A percentile compares a stretch with the other conserved stretches of the same genome.
Conservation (phyloP, 2,888 invertebrate genomes). For the Stegophylla sp. region DNA sequence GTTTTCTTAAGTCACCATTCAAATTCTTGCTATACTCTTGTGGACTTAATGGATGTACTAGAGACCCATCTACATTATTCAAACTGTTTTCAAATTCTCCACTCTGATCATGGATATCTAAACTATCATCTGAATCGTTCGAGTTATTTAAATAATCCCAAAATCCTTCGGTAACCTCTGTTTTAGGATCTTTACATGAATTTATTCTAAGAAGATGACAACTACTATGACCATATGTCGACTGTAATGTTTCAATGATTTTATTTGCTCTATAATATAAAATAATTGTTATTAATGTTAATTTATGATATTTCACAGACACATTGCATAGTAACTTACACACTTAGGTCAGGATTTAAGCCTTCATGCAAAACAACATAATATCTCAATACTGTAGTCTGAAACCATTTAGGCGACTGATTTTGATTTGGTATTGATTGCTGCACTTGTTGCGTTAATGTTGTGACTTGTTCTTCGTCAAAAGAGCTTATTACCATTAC, state of each 20-base stretch:
- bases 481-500: slow-evolving; percentile 69
- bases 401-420: slow-evolving; percentile 69
- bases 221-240: slow-evolving; percentile 82
- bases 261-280: slow-evolving; percentile 76
- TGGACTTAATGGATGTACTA: slow-evolving; percentile 79
- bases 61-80: slow-evolving; percentile 64
- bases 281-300: neutral
- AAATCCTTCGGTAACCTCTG: slow-evolving; percentile 12
- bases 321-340: slow-evolving; percentile 35
- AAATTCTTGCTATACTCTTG: slow-evolving; percentile 60
- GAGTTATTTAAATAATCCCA: slow-evolving; percentile 41
- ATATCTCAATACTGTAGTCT: slow-evolving; percentile 61
- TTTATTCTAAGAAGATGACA: slow-evolving; percentile 92
- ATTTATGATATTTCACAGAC: neutral
- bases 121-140: slow-evolving; percentile 65
- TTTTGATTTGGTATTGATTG: slow-evolving; percentile 76
- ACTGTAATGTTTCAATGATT: slow-evolving; percentile 83
- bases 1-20: slow-evolving; percentile 51
- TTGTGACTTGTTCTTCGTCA: slow-evolving; percentile 74
- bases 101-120: slow-evolving; percentile 70
- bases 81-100: slow-evolving; percentile 67
- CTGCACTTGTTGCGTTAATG: slow-evolving; percentile 81
- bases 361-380: slow-evolving; percentile 62
- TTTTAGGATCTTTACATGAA: slow-evolving; percentile 69
- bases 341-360: slow-evolving; percentile 59